phyloP scores from a whole-genome alignment of 2,113 vertebrate species.

The Chionis minor region DNA sequence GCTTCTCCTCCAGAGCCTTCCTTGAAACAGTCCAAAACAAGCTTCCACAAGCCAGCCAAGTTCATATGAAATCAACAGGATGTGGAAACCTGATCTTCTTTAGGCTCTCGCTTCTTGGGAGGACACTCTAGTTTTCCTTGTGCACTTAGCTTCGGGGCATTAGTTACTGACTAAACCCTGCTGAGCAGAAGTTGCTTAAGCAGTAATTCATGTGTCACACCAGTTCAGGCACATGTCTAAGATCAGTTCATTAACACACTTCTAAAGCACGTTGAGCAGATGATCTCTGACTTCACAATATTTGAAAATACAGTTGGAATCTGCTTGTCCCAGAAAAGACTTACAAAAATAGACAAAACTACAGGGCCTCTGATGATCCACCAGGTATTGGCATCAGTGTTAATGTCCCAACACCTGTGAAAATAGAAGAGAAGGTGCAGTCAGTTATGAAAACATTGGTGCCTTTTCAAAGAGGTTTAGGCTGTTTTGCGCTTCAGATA shows the following conservation, averaged over 20 bases:
- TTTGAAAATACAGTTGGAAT: constrained; percentile 26
- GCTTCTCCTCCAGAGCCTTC: not conserved
- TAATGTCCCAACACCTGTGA: constrained; percentile 91
- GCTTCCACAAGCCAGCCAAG: constrained; percentile 50
- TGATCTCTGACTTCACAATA: not conserved
- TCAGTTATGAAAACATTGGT: constrained; percentile 3
- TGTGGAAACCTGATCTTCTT: constrained; percentile 61
- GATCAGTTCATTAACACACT: constrained; percentile 2
- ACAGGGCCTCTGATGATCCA: constrained; percentile 93
- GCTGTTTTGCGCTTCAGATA: not conserved
- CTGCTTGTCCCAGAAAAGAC: constrained; percentile 43
- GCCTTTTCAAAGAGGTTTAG: not conserved
- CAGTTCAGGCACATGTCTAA: constrained; percentile 12
- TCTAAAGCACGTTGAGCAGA: not conserved
- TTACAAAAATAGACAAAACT: constrained; percentile 87
- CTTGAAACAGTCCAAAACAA: constrained; percentile 60
- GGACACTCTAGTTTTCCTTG: not conserved
- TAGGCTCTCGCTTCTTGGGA: constrained; percentile 26
- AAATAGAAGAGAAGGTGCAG: constrained; percentile 33
- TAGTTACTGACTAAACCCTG: constrained; percentile 24
- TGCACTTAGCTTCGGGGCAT: constrained; percentile 6
- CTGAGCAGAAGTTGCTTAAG: constrained; percentile 51
- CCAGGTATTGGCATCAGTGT: constrained; percentile 81
- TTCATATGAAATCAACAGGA: constrained; percentile 60
- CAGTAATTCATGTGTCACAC: constrained; percentile 14